phyloP scores from a whole-genome alignment of 1,140 invertebrate genomes.

The Oryctes rhinoceros region DNA sequence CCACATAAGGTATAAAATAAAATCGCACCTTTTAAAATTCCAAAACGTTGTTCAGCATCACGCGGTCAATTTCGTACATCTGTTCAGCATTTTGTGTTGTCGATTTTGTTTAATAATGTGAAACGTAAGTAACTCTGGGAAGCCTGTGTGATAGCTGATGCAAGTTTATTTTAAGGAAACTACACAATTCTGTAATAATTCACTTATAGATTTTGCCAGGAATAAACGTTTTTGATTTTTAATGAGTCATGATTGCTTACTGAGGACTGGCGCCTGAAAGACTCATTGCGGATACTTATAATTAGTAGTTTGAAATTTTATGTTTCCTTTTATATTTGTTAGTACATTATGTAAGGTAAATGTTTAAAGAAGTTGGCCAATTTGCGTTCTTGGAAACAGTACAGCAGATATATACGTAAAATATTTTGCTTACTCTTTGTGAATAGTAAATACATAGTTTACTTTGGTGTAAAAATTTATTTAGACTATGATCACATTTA shows the following conservation, averaged over 20 bases:
- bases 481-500: too few species aligned
- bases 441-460: background rate
- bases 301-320: conserved; percentile 22
- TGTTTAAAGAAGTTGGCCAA: conserved; percentile 17
- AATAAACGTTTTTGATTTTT: conserved; percentile 30
- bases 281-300: conserved; percentile 35
- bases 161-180: background rate
- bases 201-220: background rate
- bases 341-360: conserved; percentile 14
- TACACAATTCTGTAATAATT: conserved; percentile 17
- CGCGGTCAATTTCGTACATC: background rate
- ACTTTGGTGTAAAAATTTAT: too few species aligned
- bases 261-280: conserved; percentile 1
- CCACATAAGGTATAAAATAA: background rate
- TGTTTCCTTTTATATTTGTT: conserved; percentile 32
- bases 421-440: background rate
- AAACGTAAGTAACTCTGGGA: background rate
- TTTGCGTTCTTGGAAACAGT: background rate
- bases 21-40: conserved; percentile 22
- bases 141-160: background rate
- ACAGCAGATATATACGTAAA: background rate
- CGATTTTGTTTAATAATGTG: background rate
- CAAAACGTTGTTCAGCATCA: background rate
- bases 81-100: background rate
- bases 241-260: conserved; percentile 1